Conservation (phyloP, 1,140 invertebrate genomes). For the Subanguina moxae region DNA sequence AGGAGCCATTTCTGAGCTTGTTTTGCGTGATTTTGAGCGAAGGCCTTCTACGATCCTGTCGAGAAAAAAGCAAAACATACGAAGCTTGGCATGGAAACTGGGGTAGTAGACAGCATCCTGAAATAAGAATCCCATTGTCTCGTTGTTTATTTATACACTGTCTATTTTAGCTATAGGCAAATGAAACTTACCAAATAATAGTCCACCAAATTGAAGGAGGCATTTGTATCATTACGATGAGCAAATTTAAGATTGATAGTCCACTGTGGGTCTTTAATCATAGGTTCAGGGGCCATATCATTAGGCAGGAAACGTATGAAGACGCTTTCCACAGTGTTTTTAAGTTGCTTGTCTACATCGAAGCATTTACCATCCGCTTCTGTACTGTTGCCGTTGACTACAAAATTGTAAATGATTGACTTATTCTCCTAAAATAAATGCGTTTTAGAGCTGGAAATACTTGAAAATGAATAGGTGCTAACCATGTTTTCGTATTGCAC, state of each 20-base stretch:
- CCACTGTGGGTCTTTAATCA: background rate
- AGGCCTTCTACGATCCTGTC: too few relatives aligned
- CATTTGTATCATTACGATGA: background rate
- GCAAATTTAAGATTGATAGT: background rate
- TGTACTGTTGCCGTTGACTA: constrained; percentile 4
- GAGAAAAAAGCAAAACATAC: background rate
- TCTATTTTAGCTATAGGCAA: background rate
- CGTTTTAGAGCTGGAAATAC: background rate
- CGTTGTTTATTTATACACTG: background rate
- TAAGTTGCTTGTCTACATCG: background rate
- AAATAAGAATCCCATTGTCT: background rate
- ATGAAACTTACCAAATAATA: background rate
- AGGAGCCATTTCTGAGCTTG: too few relatives aligned
- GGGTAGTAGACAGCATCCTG: background rate
- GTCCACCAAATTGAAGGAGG: constrained; percentile 1
- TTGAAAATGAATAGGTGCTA: constrained; percentile 1
- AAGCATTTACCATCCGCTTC: constrained; percentile 18
- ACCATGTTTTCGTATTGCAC: constrained; percentile 19
- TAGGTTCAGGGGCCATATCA: background rate
- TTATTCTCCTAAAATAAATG: constrained; percentile 22
- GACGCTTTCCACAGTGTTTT: background rate
- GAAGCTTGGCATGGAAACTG: background rate
- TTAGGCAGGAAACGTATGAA: constrained; percentile 7
- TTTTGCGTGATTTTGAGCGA: constrained; percentile 48
- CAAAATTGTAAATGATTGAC: constrained; percentile 17